phyloP scores from a whole-genome alignment of 2,888 invertebrate species.

The Scrobipalpa atriplicella region DNA sequence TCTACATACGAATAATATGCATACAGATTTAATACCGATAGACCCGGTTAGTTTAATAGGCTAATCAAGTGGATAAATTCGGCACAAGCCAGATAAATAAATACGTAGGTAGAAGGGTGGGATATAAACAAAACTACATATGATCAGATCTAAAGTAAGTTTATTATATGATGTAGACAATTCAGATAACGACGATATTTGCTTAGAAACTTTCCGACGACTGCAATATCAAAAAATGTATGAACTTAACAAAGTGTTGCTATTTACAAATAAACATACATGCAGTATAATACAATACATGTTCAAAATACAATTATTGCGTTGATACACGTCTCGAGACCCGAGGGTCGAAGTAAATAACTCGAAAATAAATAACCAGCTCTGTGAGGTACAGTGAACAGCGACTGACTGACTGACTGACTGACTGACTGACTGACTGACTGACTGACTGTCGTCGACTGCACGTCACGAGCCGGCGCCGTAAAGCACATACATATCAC shows the following conservation, averaged over 20 bases:
- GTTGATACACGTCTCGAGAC: slow-evolving; percentile 55
- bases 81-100: neutral
- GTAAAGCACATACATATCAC: slow-evolving; percentile 31
- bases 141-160: slow-evolving; percentile 66
- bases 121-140: slow-evolving; percentile 19
- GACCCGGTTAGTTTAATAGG: no score
- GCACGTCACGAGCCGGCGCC: slow-evolving; percentile 32
- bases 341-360: slow-evolving; percentile 3
- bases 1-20: no score
- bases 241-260: slow-evolving; percentile 35
- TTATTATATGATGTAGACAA: slow-evolving; percentile 65
- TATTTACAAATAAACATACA: slow-evolving; percentile 71
- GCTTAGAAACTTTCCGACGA: slow-evolving; percentile 42
- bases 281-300: slow-evolving; percentile 46
- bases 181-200: slow-evolving; percentile 50
- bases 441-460: neutral
- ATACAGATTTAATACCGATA: no score
- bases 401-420: neutral
- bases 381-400: neutral
- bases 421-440: neutral
- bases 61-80: neutral
- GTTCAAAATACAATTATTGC: slow-evolving; percentile 68
- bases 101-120: neutral
- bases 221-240: slow-evolving; percentile 31
- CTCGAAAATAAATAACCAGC: slow-evolving; percentile 21